phyloP scores from a whole-genome alignment of 2,888 invertebrate species.

The Apodemia duryi region DNA sequence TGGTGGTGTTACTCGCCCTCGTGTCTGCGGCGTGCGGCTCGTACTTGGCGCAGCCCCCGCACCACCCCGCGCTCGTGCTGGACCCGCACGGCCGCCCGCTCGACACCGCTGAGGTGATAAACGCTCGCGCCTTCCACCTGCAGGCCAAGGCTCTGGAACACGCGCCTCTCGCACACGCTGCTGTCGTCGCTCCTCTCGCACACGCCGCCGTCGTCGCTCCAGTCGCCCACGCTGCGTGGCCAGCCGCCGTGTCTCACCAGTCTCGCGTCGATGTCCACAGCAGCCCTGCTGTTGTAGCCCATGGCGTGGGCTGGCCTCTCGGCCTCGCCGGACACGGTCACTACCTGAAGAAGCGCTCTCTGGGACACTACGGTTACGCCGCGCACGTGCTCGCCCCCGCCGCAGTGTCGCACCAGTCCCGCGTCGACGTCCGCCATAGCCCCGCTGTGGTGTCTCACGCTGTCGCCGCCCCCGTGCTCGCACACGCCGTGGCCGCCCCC shows the following conservation, averaged over 20 bases:
- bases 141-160: too few species aligned
- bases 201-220: slow-evolving; percentile 3
- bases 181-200: slow-evolving; percentile 39
- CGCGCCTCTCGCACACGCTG: slow-evolving; percentile 49
- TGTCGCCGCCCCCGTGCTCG: slow-evolving; percentile 37
- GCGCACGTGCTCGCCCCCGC: slow-evolving; percentile 46
- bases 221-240: too few species aligned
- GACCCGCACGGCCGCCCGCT: too few species aligned
- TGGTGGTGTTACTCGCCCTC: slow-evolving; percentile 82
- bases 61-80: too few species aligned
- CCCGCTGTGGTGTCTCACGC: slow-evolving; percentile 44
- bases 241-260: too few species aligned
- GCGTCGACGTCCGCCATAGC: slow-evolving; percentile 50
- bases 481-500: slow-evolving; percentile 39
- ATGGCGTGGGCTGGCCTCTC: slow-evolving; percentile 24
- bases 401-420: slow-evolving; percentile 70
- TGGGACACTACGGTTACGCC: slow-evolving; percentile 32
- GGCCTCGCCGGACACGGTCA: slow-evolving; percentile 44
- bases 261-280: neutral
- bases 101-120: too few species aligned
- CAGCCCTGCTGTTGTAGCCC: slow-evolving; percentile 29
- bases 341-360: slow-evolving; percentile 49
- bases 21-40: slow-evolving; percentile 79
- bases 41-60: slow-evolving; percentile 66
- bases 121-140: too few species aligned